Conservation (phyloP, 2,888 invertebrate genomes). For the Oxycera nigricornis region DNA sequence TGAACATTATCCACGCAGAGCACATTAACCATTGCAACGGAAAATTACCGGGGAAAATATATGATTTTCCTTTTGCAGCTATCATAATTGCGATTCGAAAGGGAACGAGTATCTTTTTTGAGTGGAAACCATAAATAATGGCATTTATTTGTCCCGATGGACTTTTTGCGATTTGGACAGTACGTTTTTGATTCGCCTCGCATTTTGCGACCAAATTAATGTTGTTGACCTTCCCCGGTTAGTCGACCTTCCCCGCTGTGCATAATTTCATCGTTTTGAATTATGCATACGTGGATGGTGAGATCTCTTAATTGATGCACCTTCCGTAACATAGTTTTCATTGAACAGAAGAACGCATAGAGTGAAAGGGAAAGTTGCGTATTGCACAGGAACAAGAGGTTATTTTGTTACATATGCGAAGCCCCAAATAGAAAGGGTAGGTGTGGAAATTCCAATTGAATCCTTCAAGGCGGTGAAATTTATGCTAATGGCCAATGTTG, state of each 20-base stretch:
- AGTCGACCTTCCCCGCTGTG: neutral
- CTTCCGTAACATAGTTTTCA: neutral
- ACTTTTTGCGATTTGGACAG: constrained; percentile 14
- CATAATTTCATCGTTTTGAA: constrained; percentile 11
- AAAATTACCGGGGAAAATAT: constrained; percentile 22
- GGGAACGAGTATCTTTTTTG: constrained; percentile 1
- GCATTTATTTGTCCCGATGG: constrained; percentile 23
- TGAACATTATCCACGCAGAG: constrained; percentile 25
- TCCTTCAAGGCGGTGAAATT: constrained; percentile 20
- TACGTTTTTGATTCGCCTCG: constrained; percentile 29
- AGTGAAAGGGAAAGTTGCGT: neutral
- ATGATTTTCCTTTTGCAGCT: neutral
- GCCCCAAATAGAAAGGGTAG: constrained; percentile 20
- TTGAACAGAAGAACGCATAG: neutral
- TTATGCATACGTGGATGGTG: constrained; percentile 15
- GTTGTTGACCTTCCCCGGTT: constrained; percentile 26
- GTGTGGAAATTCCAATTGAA: constrained; percentile 23
- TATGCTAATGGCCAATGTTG: constrained; percentile 14
- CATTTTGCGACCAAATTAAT: constrained; percentile 19
- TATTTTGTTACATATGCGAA: neutral
- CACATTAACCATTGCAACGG: constrained; percentile 12
- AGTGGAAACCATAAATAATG: constrained; percentile 37
- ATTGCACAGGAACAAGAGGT: neutral
- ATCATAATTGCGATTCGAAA: constrained; percentile 7
- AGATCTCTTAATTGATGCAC: constrained; percentile 38